These are phyloP conservation scores for Spilarctia lutea DNA, from an alignment of 2,888 invertebrate species.

Conservation along the genomic window DNA sequence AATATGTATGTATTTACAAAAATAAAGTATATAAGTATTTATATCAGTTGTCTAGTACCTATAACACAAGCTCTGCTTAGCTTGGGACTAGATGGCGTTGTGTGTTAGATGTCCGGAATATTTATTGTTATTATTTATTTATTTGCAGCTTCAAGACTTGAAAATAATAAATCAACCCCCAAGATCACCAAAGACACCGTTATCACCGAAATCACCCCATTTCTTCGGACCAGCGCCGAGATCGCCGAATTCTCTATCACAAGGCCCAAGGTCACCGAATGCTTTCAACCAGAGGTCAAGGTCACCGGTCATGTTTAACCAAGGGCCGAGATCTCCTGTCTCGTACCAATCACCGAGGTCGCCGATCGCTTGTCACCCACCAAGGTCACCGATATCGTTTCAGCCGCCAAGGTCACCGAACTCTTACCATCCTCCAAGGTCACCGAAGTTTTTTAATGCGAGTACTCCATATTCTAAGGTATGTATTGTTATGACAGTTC, in stretches of 20 bases:
- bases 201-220: conserved; percentile 14
- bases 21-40: too few relatives aligned
- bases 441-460: conserved; percentile 7
- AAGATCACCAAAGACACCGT: conserved; percentile 13
- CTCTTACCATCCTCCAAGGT: conserved; percentile 1
- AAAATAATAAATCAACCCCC: conserved; percentile 13
- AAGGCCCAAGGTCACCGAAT: conserved; percentile 9
- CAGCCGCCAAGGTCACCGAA: conserved; percentile 17
- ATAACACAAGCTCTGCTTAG: too few relatives aligned
- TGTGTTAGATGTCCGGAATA: too few relatives aligned
- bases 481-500: neutral
- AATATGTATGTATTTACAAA: too few relatives aligned
- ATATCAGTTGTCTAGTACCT: too few relatives aligned
- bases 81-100: too few relatives aligned
- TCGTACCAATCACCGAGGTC: conserved; percentile 5
- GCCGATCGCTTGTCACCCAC: neutral
- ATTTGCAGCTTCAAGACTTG: conserved; percentile 15
- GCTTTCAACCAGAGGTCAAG: neutral
- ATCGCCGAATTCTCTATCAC: conserved; percentile 7
- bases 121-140: too few relatives aligned
- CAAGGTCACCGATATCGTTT: neutral
- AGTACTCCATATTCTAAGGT: conserved; percentile 13
- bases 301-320: conserved; percentile 4
- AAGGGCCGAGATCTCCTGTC: conserved; percentile 3
- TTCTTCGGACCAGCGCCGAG: conserved; percentile 10